Conservation (phyloP, 2,113 vertebrate genomes). For the Takifugu flavidus region DNA sequence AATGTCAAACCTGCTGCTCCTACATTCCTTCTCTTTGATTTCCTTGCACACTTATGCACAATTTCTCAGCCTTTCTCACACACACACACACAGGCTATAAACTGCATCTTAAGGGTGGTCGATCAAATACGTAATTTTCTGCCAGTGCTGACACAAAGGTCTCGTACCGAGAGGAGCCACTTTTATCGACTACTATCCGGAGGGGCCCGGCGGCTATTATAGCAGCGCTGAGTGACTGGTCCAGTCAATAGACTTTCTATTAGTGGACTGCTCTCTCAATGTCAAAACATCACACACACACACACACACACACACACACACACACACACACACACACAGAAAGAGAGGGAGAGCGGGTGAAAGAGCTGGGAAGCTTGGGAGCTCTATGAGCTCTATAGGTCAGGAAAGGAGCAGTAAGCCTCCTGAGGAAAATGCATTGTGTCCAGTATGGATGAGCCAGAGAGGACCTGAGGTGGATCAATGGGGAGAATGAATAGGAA, state of each 20-base stretch:
- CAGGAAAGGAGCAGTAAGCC: slow-evolving; percentile 44
- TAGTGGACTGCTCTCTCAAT: slow-evolving; percentile 58
- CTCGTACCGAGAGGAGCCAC: slow-evolving; percentile 58
- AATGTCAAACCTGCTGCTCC: slow-evolving; percentile 23
- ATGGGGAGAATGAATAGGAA: slow-evolving; percentile 60
- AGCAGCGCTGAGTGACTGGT: slow-evolving; percentile 63
- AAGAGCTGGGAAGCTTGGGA: slow-evolving; percentile 20
- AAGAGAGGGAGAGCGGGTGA: neutral
- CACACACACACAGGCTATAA: slow-evolving; percentile 19
- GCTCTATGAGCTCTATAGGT: slow-evolving; percentile 47
- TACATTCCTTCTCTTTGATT: slow-evolving; percentile 13
- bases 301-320: neutral
- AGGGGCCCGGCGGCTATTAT: slow-evolving; percentile 61
- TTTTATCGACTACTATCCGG: slow-evolving; percentile 66
- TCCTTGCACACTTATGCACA: neutral
- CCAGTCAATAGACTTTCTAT: slow-evolving; percentile 74
- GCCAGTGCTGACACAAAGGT: slow-evolving; percentile 65
- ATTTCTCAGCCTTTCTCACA: neutral
- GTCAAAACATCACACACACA: slow-evolving; percentile 43
- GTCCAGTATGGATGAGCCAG: slow-evolving; percentile 13
- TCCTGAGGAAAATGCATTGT: slow-evolving; percentile 30
- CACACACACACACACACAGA: neutral
- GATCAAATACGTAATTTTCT: slow-evolving; percentile 74
- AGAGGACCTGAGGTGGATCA: slow-evolving; percentile 50
- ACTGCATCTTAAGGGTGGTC: slow-evolving; percentile 56